Evolutionary conservation across 2,113 vertebrate species (phyloP).

Genomic region (Dicrurus megarhynchus): DNA sequence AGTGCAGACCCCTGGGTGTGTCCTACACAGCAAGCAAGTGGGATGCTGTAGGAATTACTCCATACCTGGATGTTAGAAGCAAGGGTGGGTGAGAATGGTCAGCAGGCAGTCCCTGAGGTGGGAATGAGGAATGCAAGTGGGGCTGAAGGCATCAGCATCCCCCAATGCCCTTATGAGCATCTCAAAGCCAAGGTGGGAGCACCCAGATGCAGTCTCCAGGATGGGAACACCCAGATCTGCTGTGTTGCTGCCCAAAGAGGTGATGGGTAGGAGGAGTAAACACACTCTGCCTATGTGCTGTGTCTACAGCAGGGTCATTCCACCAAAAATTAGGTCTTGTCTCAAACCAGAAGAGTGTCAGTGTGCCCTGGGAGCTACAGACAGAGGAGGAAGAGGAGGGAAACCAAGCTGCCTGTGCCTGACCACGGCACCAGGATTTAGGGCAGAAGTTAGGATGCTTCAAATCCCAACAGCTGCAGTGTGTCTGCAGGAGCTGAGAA

Average conservation of each 20-base stretch:
- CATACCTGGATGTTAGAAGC: background rate
- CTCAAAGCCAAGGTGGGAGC: background rate
- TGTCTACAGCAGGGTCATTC: background rate
- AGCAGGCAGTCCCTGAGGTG: background rate
- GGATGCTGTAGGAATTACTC: background rate
- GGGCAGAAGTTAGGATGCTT: background rate
- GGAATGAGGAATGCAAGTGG: accelerated
- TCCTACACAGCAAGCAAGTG: background rate
- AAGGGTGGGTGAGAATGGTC: background rate
- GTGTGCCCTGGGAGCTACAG: accelerated
- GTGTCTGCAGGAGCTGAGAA: slow-evolving; percentile 30
- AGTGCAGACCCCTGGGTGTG: background rate
- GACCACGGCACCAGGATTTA: background rate
- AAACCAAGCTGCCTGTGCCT: background rate
- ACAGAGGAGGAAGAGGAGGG: background rate
- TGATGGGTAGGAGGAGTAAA: background rate
- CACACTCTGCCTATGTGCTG: accelerated
- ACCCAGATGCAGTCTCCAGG: background rate
- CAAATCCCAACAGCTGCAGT: slow-evolving; percentile 21
- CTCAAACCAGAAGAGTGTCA: background rate
- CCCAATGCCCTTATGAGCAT: accelerated
- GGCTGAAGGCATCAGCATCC: background rate
- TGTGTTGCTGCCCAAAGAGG: background rate
- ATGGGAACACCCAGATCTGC: background rate
- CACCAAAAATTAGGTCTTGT: background rate